A percentile compares a stretch with the other conserved stretches of the same genome.
Conservation (phyloP, 2,888 invertebrate genomes). For the Allacma fusca region DNA sequence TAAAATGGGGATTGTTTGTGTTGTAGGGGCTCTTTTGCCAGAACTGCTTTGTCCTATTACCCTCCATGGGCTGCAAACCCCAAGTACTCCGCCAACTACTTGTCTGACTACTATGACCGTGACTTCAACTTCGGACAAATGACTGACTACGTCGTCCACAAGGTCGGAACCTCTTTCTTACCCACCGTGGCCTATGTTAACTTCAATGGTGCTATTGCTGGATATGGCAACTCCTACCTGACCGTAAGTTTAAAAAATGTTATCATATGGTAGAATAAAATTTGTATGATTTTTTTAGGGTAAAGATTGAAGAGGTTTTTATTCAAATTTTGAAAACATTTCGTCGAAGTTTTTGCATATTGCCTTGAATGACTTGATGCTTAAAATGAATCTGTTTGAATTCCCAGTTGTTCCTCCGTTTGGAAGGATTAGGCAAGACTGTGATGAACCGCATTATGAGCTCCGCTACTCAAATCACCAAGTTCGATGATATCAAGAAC, state of each 20-base stretch:
- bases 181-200: conserved; percentile 56
- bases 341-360: too few relatives aligned
- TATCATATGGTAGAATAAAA: not conserved
- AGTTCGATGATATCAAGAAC: conserved; percentile 58
- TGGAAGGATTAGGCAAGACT: conserved; percentile 60
- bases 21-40: conserved; percentile 55
- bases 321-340: too few relatives aligned
- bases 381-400: too few relatives aligned
- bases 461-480: conserved; percentile 56
- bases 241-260: conserved; percentile 32
- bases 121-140: conserved; percentile 60
- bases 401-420: conserved; percentile 55
- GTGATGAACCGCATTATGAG: conserved; percentile 56
- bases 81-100: conserved; percentile 58
- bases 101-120: conserved; percentile 58
- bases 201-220: conserved; percentile 59
- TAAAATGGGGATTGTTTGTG: too few relatives aligned
- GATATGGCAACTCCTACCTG: conserved; percentile 56
- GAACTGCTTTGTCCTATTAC: conserved; percentile 52
- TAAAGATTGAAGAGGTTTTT: too few relatives aligned
- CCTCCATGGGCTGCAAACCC: conserved; percentile 53
- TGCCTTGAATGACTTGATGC: too few relatives aligned
- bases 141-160: conserved; percentile 58
- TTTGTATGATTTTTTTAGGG: not conserved
- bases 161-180: conserved; percentile 56